Percentiles rank a stretch among this genome's conserved stretches.
Evolutionary conservation across 2,888 invertebrate genomes (phyloP).

Genomic region (Platycnemis pennipes): DNA sequence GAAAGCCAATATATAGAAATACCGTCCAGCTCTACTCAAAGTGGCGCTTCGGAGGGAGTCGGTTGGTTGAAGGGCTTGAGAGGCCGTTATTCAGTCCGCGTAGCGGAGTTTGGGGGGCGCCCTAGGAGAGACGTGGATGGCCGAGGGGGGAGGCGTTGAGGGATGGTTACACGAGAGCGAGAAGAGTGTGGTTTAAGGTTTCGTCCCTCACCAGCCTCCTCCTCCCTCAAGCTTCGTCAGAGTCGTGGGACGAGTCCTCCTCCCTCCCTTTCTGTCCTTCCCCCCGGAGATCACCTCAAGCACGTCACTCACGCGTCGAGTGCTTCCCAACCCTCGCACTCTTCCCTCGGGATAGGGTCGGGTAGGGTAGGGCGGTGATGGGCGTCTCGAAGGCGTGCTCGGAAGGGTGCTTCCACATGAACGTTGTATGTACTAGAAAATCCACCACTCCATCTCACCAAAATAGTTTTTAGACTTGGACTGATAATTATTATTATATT

Average conservation of each 20-base stretch:
- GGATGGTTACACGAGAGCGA: conserved; percentile 1
- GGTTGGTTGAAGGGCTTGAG: no score
- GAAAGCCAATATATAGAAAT: no score
- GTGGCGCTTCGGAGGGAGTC: not conserved
- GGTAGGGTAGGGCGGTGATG: not conserved
- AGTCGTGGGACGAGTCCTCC: not conserved
- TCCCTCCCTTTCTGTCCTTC: not conserved
- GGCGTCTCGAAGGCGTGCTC: not conserved
- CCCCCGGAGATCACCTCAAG: not conserved
- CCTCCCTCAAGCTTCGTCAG: not conserved
- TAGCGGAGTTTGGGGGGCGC: not conserved
- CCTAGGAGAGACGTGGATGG: not conserved
- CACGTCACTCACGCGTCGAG: not conserved
- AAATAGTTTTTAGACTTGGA: no score
- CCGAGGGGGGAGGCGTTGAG: not conserved
- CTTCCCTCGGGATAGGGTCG: not conserved
- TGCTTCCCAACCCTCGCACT: no score
- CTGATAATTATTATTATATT: no score
- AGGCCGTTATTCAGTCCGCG: no score
- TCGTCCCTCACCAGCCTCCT: not conserved
- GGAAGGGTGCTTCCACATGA: not conserved
- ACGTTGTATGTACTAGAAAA: no score
- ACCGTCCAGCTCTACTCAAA: no score
- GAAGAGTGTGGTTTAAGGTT: conserved; percentile 1
- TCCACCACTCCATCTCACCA: no score